Percentiles rank a stretch among this genome's conserved stretches.
Conservation (phyloP, 2,888 invertebrate species). For the Allolobophora icterica region DNA sequence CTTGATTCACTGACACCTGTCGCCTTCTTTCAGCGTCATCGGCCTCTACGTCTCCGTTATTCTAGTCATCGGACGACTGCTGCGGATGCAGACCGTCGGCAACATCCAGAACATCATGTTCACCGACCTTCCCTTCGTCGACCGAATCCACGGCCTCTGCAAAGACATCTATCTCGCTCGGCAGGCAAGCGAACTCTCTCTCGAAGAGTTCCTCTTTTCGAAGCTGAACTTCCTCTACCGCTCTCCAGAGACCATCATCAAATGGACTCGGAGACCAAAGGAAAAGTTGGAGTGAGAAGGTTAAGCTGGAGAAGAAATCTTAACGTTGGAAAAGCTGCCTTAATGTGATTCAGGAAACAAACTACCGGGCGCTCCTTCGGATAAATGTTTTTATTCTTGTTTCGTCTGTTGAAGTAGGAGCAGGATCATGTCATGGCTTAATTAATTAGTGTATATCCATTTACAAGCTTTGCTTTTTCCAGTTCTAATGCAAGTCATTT, state of each 20-base stretch:
- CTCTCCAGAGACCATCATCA: conserved; percentile 90
- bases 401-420: background rate
- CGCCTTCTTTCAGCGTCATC: conserved; percentile 77
- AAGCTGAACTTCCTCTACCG: conserved; percentile 97
- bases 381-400: background rate
- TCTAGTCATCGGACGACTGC: conserved; percentile 86
- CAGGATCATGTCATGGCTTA: background rate
- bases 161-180: conserved; percentile 77
- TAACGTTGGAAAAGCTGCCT: background rate
- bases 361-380: background rate
- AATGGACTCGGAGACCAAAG: conserved; percentile 67
- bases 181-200: conserved; percentile 85
- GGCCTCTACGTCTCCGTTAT: conserved; percentile 95
- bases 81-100: conserved; percentile 86
- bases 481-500: background rate
- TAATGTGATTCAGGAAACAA: background rate
- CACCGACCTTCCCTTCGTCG: conserved; percentile 71
- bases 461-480: background rate
- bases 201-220: conserved; percentile 97
- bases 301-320: background rate
- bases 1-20: background rate
- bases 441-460: background rate
- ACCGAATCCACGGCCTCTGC: conserved; percentile 69
- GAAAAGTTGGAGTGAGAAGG: background rate
- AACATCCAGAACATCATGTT: conserved; percentile 80